Evolutionary conservation across 2,113 vertebrate species (phyloP).

Genomic region (Diadophis punctatus): DNA sequence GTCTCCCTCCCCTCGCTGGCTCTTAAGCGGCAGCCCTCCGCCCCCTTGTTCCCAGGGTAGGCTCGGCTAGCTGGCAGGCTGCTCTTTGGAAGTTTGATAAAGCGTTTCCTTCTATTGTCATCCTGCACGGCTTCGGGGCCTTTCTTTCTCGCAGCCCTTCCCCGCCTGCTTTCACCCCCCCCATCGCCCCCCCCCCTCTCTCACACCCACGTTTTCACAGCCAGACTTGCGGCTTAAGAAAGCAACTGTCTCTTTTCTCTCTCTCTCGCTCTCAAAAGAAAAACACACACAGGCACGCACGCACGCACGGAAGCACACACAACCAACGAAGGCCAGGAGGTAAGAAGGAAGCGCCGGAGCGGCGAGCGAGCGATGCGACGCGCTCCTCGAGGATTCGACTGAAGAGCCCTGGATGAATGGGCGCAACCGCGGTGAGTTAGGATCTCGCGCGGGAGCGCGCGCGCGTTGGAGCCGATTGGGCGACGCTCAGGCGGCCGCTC

Average conservation of each 20-base stretch:
- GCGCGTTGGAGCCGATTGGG: accelerated
- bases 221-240: slow-evolving; percentile 60
- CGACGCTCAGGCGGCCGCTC: not conserved
- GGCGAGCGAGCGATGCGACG: slow-evolving; percentile 49
- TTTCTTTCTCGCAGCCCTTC: slow-evolving; percentile 52
- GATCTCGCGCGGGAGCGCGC: accelerated
- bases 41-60: slow-evolving; percentile 58
- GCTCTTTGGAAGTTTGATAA: slow-evolving; percentile 64
- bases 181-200: not conserved
- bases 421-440: slow-evolving; percentile 60
- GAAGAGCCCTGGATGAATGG: slow-evolving; percentile 59
- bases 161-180: slow-evolving; percentile 43
- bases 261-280: not conserved
- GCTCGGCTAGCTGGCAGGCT: slow-evolving; percentile 39
- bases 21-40: not conserved
- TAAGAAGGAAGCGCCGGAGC: too few relatives aligned
- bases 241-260: slow-evolving; percentile 45
- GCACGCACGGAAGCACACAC: not conserved
- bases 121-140: slow-evolving; percentile 63
- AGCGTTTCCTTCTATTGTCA: slow-evolving; percentile 71
- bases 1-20: not conserved
- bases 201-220: slow-evolving; percentile 37
- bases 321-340: not conserved
- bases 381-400: slow-evolving; percentile 46
- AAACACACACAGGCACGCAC: not conserved